Percentiles rank a stretch among this genome's conserved stretches.
Conservation (phyloP, 2,888 invertebrate species). For the Hypena proboscidalis region DNA sequence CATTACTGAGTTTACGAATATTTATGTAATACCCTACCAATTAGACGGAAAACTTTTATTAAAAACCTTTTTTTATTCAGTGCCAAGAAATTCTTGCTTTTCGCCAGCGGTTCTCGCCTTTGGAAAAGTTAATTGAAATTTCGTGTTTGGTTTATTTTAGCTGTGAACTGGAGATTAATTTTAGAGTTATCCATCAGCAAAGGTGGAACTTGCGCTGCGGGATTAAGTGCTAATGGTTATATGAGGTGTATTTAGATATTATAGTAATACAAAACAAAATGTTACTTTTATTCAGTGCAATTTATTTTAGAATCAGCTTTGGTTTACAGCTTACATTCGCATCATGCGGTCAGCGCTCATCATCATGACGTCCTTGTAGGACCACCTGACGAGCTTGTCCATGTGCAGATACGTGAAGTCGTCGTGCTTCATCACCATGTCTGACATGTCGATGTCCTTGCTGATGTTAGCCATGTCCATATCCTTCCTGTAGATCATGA, state of each 20-base stretch:
- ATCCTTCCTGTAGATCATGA: constrained; percentile 87
- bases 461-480: constrained; percentile 61
- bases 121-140: constrained; percentile 33
- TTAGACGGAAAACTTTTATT: constrained; percentile 22
- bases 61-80: constrained; percentile 17
- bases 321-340: constrained; percentile 52
- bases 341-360: constrained; percentile 69
- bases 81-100: constrained; percentile 17
- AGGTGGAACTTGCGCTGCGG: constrained; percentile 9
- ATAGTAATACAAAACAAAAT: constrained; percentile 8
- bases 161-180: constrained; percentile 7
- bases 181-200: constrained; percentile 21
- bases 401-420: constrained; percentile 73
- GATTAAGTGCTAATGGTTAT: neutral
- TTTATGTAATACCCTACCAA: constrained; percentile 27
- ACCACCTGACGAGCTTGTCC: constrained; percentile 68
- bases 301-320: constrained; percentile 28
- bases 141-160: constrained; percentile 29
- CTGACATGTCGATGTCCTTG: constrained; percentile 67
- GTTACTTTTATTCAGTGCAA: constrained; percentile 26
- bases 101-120: constrained; percentile 14
- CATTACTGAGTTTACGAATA: constrained; percentile 33
- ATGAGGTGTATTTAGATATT: neutral
- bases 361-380: constrained; percentile 75
- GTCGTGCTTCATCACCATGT: constrained; percentile 75